Conservation (phyloP, 2,888 invertebrate genomes). For the Acleris laterana region DNA sequence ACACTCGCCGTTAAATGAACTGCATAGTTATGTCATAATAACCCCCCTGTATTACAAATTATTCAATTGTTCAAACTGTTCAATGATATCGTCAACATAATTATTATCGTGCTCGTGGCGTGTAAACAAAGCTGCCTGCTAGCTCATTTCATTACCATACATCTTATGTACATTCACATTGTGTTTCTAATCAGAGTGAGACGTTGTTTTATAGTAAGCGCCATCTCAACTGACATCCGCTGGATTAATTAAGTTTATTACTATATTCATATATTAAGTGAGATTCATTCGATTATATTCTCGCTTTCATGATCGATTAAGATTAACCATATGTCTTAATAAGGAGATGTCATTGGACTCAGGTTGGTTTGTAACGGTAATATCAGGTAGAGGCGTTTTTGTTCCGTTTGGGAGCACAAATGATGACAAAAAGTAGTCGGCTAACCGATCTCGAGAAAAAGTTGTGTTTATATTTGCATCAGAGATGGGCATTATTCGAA, state of each 20-base stretch:
- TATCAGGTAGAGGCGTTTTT: background rate
- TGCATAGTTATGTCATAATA: no score
- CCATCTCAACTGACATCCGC: background rate
- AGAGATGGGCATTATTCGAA: no score
- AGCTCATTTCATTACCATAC: constrained; percentile 15
- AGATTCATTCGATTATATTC: background rate
- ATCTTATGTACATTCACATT: constrained; percentile 12
- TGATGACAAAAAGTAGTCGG: no score
- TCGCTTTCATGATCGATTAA: constrained; percentile 3
- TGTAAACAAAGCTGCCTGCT: background rate
- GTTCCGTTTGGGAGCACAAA: background rate
- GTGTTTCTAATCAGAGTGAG: constrained; percentile 15
- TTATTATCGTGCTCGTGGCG: background rate
- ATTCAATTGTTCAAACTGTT: no score
- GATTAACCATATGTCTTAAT: constrained; percentile 1
- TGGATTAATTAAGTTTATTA: constrained; percentile 3
- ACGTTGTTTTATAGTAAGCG: background rate
- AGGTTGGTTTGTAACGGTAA: background rate
- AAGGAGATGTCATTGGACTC: constrained; percentile 5
- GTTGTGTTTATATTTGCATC: no score
- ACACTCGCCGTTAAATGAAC: no score
- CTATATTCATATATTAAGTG: background rate
- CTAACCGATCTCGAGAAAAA: no score
- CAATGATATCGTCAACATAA: background rate
- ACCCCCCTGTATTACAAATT: no score